A percentile compares a stretch with the other conserved stretches of the same genome.
phyloP scores from a whole-genome alignment of 2,888 invertebrate species.

The Helleia helle region DNA sequence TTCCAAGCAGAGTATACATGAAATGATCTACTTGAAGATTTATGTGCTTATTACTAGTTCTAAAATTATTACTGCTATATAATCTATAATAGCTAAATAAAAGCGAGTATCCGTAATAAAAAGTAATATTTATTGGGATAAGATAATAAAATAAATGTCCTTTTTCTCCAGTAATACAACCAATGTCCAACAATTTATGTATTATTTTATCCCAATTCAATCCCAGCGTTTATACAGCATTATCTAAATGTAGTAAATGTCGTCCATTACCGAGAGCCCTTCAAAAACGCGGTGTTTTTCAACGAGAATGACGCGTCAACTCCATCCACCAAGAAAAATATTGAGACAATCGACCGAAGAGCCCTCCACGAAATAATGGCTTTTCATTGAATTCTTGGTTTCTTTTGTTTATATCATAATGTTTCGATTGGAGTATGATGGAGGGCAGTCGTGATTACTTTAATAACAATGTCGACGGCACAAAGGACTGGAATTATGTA shows the following conservation, averaged over 20 bases:
- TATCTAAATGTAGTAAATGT: slow-evolving; percentile 69
- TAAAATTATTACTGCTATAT: too few species aligned
- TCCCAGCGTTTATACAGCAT: slow-evolving; percentile 56
- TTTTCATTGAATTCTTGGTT: slow-evolving; percentile 70
- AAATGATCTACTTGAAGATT: too few species aligned
- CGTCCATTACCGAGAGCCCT: slow-evolving; percentile 64
- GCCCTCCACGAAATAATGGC: slow-evolving; percentile 68
- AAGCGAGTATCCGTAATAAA: too few species aligned
- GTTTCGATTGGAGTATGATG: slow-evolving; percentile 70
- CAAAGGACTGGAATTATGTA: slow-evolving; percentile 68
- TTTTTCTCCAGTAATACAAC: too few species aligned
- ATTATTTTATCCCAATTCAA: too few species aligned
- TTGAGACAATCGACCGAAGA: slow-evolving; percentile 66
- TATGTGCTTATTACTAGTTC: too few species aligned
- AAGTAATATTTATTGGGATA: too few species aligned
- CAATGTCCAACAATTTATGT: too few species aligned
- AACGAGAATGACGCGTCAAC: slow-evolving; percentile 67
- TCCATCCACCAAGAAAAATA: slow-evolving; percentile 68
- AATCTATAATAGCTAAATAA: too few species aligned
- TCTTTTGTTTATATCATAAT: slow-evolving; percentile 74
- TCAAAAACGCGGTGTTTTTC: slow-evolving; percentile 65
- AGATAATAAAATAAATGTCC: too few species aligned
- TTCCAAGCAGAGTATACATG: too few species aligned
- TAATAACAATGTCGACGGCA: slow-evolving; percentile 68
- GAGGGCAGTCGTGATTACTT: slow-evolving; percentile 69